Evolutionary conservation across 2,797 vertebrate species (phyloP), one percentile per base, ranked within the genome.

Genomic region (Hoplostethus mediterraneus): DNA sequence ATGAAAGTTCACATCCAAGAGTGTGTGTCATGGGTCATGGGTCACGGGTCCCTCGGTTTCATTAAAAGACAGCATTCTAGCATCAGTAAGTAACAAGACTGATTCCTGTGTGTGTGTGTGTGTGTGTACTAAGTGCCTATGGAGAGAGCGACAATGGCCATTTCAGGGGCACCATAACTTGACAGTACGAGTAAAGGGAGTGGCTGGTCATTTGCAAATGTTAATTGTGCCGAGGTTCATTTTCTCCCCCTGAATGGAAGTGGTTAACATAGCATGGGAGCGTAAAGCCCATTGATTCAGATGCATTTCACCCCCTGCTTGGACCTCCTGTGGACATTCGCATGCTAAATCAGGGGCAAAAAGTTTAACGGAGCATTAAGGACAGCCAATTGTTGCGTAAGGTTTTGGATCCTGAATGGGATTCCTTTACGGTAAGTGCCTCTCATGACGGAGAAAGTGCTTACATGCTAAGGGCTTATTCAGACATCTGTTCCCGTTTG

Each of bases 401-500:
- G 59, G 55, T 77, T 75, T 81, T 77, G 71, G 63, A 87, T 73
- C 80, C 86, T 90, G 71, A 90, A 88, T 90, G 77, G 60, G 77
- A 91, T 89, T 90, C 85, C 83, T 89, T 82, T 58, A 85, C 59
- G 65, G 80, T 79, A 69, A 89, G 79, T 16, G 47, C 67, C 77
- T 75, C 68, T 81, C 73, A 54, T 87, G 87, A 84, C 57, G 60
- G 85, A 79, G 87, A 92, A 93, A 92, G 86, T 88, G 79, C 84
- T 86, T 89, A 89, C 87, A 89, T 89, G 82, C 81, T 81, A 62
- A 3, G 68, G 47, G 76, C 75, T 87, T 71, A 79, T 75, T 79
- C 64, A 68, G 79, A 90, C 90, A 94, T 92, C 89, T 92, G 89
- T 86, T 91, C 85, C 76, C 69, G 79, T 87, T 92, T 69, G 45